Percentiles rank a stretch among this genome's conserved stretches.
Conservation (phyloP, 2,797 vertebrate genomes). For the Carapus acus region DNA sequence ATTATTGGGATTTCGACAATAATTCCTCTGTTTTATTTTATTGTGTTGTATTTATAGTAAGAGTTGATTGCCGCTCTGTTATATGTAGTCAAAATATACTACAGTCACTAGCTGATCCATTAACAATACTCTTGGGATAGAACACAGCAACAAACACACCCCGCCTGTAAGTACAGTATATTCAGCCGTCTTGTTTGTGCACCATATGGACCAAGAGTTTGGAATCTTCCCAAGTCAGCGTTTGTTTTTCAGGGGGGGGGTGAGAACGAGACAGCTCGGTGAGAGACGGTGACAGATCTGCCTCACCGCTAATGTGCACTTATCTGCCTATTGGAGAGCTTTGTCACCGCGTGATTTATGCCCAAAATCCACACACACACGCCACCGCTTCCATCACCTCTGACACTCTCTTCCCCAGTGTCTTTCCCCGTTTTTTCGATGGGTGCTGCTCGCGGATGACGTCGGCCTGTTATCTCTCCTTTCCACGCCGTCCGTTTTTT, state of each 20-base stretch:
- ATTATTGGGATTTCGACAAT: slow-evolving; percentile 31
- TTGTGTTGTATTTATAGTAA: slow-evolving; percentile 7
- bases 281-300: slow-evolving; percentile 67
- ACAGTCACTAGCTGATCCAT: no score
- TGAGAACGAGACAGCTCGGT: slow-evolving; percentile 34
- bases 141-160: slow-evolving; percentile 11
- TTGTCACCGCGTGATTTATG: slow-evolving; percentile 72
- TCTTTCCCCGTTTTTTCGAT: slow-evolving; percentile 17
- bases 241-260: slow-evolving; percentile 35
- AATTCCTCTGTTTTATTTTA: slow-evolving; percentile 3
- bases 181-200: slow-evolving; percentile 16
- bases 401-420: slow-evolving; percentile 44
- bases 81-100: slow-evolving; percentile 5
- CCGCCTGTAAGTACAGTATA: neutral
- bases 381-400: slow-evolving; percentile 56
- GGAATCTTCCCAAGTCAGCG: slow-evolving; percentile 46
- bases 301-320: slow-evolving; percentile 70
- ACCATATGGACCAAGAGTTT: slow-evolving; percentile 35
- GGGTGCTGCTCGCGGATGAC: slow-evolving; percentile 16
- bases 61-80: slow-evolving; percentile 5
- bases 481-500: slow-evolving; percentile 38
- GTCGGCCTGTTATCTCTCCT: slow-evolving; percentile 52
- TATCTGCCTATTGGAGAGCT: slow-evolving; percentile 71
- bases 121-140: slow-evolving; percentile 11
- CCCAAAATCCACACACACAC: slow-evolving; percentile 41